Base-by-base conservation (phyloP, 2,797 vertebrate species). In the Cuniculus paca region DNA sequence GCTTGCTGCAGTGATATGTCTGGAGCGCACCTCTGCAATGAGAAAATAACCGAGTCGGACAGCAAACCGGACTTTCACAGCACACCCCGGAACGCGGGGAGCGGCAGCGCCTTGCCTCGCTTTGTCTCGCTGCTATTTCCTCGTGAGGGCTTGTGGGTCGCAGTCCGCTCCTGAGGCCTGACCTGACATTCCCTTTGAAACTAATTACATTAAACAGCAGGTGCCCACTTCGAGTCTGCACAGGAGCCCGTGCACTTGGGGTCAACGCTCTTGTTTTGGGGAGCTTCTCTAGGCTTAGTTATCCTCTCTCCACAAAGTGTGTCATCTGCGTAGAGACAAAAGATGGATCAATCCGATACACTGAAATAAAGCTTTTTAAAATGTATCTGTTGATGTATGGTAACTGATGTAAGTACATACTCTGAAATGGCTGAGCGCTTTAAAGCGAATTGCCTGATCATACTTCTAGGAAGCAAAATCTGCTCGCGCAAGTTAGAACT, bases 191-290 rank as follows among this genome's bases (percentile, higher is more conserved):
- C 99, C 99, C 99, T 99, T 98, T 98, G 99, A 99, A 99, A 99
- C 99, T 99, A 99, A 99, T 99, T 99, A 99, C 97, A 97, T 97
- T 99, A 99, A 99, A 98, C 98, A 99, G 98, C 98, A 98, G 88
- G 98, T 98, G 98, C 97, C 91, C 89, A 89, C 87, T 97, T 95
- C 4, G 0, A 97, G 93, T 96, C 95, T 94, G 96, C 98, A 98
- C 97, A 98, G 98, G 98, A 97, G 98, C 98, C 95, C 83, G 74
- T 93, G 95, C 82, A 94, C 88, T 93, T 96, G 91, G 97, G 97
- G 98, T 97, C 97, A 98, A 98, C 96, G 94, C 58, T 96, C 92
- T 97, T 84, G 93, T 94, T 97, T 88, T 75, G 39, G 95, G 79
- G 88, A 94, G 95, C 90, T 80, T 95, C 95, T 90, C 95, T 92